Percentiles rank a stretch among this genome's conserved stretches.
These are phyloP conservation scores for Lymantria monacha DNA, from an alignment of 2,888 invertebrate genomes.

Conservation along the genomic window DNA sequence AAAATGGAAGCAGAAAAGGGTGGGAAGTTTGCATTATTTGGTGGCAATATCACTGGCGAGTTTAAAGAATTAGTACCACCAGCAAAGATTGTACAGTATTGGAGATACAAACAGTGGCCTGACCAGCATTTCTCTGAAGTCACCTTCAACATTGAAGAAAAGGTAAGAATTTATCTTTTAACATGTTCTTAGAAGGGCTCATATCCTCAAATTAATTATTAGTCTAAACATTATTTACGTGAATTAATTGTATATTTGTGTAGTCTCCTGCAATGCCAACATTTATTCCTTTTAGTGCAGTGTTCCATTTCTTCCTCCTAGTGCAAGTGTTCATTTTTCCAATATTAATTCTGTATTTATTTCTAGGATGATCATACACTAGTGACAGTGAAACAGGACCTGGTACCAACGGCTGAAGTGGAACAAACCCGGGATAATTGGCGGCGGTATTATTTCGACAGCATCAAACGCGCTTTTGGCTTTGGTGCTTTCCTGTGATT, in stretches of 20 bases:
- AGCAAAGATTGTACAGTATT: slow-evolving; percentile 92
- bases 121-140: slow-evolving; percentile 95
- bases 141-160: slow-evolving; percentile 91
- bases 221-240: too few species aligned
- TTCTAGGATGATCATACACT: slow-evolving; percentile 91
- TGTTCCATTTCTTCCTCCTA: too few species aligned
- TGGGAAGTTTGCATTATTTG: slow-evolving; percentile 95
- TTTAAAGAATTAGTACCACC: slow-evolving; percentile 92
- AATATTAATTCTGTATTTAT: neutral
- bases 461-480: slow-evolving; percentile 96
- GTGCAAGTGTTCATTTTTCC: too few species aligned
- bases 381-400: slow-evolving; percentile 90
- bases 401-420: slow-evolving; percentile 91
- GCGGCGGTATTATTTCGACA: slow-evolving; percentile 96
- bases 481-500: slow-evolving; percentile 88
- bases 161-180: slow-evolving; percentile 69
- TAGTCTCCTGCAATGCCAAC: too few species aligned
- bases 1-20: slow-evolving; percentile 91
- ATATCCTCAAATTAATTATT: neutral
- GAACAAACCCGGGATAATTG: slow-evolving; percentile 93
- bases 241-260: too few species aligned
- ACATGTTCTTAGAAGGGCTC: neutral
- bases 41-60: slow-evolving; percentile 94
- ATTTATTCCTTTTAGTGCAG: too few species aligned
- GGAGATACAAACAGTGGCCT: slow-evolving; percentile 98